phyloP scores from a whole-genome alignment of 2,113 vertebrate genomes.

The Forbesichthys papilliferus region DNA sequence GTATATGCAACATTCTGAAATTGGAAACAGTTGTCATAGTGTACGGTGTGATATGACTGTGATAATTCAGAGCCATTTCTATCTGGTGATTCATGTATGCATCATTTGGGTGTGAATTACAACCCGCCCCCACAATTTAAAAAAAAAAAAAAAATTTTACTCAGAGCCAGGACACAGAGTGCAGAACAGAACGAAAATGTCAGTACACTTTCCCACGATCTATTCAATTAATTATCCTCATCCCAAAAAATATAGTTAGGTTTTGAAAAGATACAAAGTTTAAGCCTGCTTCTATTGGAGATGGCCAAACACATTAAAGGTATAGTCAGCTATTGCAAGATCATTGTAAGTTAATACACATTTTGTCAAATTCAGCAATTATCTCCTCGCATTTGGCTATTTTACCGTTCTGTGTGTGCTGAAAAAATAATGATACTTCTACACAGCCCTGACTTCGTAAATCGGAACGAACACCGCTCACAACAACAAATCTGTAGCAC shows the following conservation, averaged over 20 bases:
- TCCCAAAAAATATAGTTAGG: slow-evolving; percentile 15
- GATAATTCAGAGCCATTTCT: background rate
- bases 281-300: slow-evolving; percentile 22
- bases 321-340: too few species aligned
- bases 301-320: slow-evolving; percentile 27
- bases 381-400: too few species aligned
- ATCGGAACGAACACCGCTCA: too few species aligned
- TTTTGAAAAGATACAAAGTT: slow-evolving; percentile 20
- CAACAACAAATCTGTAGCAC: too few species aligned
- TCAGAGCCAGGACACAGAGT: slow-evolving; percentile 3
- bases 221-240: slow-evolving; percentile 60
- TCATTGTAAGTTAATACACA: too few species aligned
- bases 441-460: too few species aligned
- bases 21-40: background rate
- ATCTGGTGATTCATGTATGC: background rate
- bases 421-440: too few species aligned
- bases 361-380: too few species aligned
- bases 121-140: background rate
- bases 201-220: slow-evolving; percentile 38
- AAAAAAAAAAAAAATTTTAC: background rate
- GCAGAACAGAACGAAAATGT: slow-evolving; percentile 47
- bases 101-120: slow-evolving; percentile 11
- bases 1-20: background rate
- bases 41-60: slow-evolving; percentile 3
- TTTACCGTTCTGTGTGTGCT: too few species aligned